Evolutionary conservation across 2,113 vertebrate genomes (phyloP), one percentile per base, ranked within the genome.

Genomic region (Poecilia latipinna): DNA sequence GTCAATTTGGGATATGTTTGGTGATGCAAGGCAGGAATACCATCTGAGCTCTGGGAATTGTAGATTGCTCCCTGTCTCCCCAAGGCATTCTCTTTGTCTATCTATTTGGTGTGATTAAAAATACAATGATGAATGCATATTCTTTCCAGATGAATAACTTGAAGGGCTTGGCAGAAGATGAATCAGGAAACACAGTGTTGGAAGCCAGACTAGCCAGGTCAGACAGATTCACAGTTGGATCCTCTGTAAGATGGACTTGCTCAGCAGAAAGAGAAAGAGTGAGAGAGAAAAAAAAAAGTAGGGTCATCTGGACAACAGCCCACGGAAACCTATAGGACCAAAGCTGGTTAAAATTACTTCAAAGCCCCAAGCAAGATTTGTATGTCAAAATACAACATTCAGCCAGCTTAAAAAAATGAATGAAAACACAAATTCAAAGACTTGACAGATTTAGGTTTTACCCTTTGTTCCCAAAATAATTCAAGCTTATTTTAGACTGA

Each of bases 81-180:
- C 33, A 85, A 92, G 93, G 94, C 92, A 91, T 94, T 91, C 82
- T 87, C 92, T 94, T 94, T 94, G 93, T 94, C 94, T 94, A 93
- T 94, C 94, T 94, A 92, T 93, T 94, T 94, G 93, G 93, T 93
- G 92, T 94, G 94, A 94, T 95, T 95, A 94, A 95, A 95, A 95
- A 95, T 94, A 94, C 93, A 95, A 94, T 94, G 93, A 94, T 93
- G 92, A 94, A 95, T 94, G 91, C 94, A 94, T 92, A 93, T 93
- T 94, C 92, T 90, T 92, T 93, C 89, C 91, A 95, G 93, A 95
- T 94, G 94, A 95, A 94, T 93, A 94, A 94, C 93, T 94, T 93
- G 94, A 93, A 92, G 91, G 85, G 90, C 82, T 91, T 94, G 92
- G 92, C 93, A 94, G 93, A 72, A 91, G 92, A 93, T 93, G 89